phyloP scores from a whole-genome alignment of 2,797 vertebrate genomes.

The Loris lydekkerianus region DNA sequence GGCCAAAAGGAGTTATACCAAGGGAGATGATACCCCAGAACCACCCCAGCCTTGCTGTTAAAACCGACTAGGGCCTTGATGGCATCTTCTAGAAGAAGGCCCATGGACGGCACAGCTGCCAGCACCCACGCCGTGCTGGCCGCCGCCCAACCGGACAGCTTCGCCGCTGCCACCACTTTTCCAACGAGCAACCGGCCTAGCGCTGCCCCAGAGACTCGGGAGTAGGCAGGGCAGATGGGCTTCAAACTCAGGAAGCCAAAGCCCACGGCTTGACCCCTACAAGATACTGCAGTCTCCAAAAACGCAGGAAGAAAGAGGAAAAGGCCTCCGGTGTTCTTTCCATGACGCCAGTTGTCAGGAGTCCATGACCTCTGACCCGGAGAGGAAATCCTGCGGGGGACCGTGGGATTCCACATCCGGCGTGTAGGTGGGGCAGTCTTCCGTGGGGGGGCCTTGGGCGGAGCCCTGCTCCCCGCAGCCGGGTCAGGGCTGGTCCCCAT shows the following conservation, averaged over 20 bases:
- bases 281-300: not conserved
- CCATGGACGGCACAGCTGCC: not conserved
- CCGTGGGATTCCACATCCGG: not conserved
- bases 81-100: not conserved
- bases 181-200: not conserved
- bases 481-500: not conserved
- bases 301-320: not conserved
- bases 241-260: not conserved
- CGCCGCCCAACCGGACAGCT: not conserved
- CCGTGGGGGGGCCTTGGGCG: not conserved
- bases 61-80: not conserved
- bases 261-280: not conserved
- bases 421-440: not conserved
- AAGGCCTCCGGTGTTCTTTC: not conserved
- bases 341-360: not conserved
- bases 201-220: not conserved
- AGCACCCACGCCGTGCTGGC: not conserved
- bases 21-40: not conserved
- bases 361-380: not conserved
- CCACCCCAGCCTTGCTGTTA: not conserved
- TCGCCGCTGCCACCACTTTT: not conserved
- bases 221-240: not conserved
- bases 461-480: not conserved
- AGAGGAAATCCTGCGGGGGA: not conserved
- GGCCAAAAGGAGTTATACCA: not conserved